Conservation (phyloP, 1,140 invertebrate species). For the Aethina tumida region DNA sequence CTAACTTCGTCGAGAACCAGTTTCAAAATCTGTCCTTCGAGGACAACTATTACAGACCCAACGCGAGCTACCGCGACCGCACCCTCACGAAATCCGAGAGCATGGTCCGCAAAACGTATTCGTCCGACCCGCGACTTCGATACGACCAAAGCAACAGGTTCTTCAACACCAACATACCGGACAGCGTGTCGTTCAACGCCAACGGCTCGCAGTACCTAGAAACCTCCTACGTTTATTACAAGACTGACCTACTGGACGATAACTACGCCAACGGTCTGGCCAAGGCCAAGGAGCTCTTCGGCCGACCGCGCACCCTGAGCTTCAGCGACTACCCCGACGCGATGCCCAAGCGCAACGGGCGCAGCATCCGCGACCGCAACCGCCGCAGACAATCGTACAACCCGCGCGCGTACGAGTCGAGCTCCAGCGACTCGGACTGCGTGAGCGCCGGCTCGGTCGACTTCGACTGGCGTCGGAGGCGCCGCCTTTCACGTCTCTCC, state of each 20-base stretch:
- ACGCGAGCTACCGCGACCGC: conserved; percentile 15
- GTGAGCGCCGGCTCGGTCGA: conserved; percentile 34
- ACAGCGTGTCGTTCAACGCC: conserved; percentile 10
- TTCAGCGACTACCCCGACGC: conserved; percentile 28
- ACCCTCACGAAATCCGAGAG: conserved; percentile 34
- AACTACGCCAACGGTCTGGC: conserved; percentile 3
- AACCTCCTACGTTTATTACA: conserved; percentile 28
- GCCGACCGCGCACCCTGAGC: conserved; percentile 28
- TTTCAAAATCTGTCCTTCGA: conserved; percentile 29
- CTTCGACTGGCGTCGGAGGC: conserved; percentile 33
- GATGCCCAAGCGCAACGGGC: conserved; percentile 26
- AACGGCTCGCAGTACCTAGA: conserved; percentile 24
- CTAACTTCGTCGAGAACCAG: conserved; percentile 19
- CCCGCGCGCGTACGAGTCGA: conserved; percentile 39
- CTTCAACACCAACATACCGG: conserved; percentile 1
- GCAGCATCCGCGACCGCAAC: conserved; percentile 40
- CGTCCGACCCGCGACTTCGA: conserved; percentile 9
- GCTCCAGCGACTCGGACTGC: conserved; percentile 34
- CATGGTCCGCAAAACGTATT: conserved; percentile 33
- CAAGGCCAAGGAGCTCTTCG: conserved; percentile 14
- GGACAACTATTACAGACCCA: conserved; percentile 21
- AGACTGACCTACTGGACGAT: conserved; percentile 21
- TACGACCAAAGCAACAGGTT: conserved; percentile 2
- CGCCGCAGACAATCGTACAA: conserved; percentile 44
- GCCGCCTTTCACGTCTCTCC: conserved; percentile 28